phyloP scores from a whole-genome alignment of 1,140 invertebrate genomes.

The Bombus ignitus region DNA sequence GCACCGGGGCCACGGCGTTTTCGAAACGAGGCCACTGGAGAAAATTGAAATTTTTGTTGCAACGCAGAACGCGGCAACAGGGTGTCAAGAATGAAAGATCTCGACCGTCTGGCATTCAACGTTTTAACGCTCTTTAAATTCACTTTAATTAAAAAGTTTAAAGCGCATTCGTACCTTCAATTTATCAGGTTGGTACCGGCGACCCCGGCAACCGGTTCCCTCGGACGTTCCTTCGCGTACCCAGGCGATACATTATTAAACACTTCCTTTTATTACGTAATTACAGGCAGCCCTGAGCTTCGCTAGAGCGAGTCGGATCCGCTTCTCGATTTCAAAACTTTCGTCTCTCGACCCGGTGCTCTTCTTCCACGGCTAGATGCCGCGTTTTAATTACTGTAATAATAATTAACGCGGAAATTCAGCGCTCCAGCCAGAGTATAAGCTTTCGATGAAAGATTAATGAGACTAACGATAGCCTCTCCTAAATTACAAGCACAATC shows the following conservation, averaged over 20 bases:
- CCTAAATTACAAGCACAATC: background rate
- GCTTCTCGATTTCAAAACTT: constrained; percentile 27
- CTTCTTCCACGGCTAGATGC: background rate
- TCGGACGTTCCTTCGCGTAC: background rate
- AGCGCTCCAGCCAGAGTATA: background rate
- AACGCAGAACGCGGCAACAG: background rate
- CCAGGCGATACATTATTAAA: constrained; percentile 5
- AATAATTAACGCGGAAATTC: constrained; percentile 43
- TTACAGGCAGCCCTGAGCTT: background rate
- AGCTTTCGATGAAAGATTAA: constrained; percentile 27
- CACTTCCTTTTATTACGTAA: constrained; percentile 16
- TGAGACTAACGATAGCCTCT: constrained; percentile 12
- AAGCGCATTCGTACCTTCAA: background rate
- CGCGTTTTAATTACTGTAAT: constrained; percentile 44
- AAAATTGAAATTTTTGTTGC: background rate
- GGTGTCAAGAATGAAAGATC: background rate
- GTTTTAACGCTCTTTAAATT: constrained; percentile 12
- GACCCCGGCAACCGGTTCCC: too few species aligned
- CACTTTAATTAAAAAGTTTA: constrained; percentile 45
- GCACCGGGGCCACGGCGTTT: background rate
- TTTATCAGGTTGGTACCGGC: background rate
- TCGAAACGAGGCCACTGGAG: background rate
- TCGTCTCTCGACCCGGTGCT: too few species aligned
- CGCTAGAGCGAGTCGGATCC: background rate
- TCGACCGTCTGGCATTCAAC: background rate